phyloP scores from a whole-genome alignment of 2,113 vertebrate genomes.

The Saguinus midas region DNA sequence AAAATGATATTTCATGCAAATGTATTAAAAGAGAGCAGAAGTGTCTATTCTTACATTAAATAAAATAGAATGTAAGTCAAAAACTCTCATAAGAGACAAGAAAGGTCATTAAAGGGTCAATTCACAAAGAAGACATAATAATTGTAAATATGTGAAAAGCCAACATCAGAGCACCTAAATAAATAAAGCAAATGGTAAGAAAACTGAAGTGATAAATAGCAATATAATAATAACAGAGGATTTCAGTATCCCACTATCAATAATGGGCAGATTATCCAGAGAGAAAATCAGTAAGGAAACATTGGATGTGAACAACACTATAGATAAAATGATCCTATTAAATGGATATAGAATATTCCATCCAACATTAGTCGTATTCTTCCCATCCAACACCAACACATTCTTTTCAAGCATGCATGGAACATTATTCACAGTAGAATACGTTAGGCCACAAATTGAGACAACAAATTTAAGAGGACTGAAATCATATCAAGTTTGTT shows the following conservation, averaged over 20 bases:
- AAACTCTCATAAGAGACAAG: background rate
- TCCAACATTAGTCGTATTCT: background rate
- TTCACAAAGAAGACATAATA: background rate
- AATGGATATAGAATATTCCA: background rate
- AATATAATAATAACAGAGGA: background rate
- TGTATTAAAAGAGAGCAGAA: background rate
- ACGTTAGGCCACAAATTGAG: background rate
- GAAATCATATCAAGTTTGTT: background rate
- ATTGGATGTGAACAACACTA: background rate
- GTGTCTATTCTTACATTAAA: background rate
- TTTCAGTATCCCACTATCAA: background rate
- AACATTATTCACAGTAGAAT: background rate
- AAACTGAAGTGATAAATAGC: background rate
- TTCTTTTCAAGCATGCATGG: background rate
- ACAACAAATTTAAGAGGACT: background rate
- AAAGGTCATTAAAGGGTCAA: background rate
- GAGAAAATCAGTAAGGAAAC: background rate
- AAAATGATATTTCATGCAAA: background rate
- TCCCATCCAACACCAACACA: background rate
- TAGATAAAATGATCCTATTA: background rate
- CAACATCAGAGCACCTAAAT: background rate
- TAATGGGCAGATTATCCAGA: background rate
- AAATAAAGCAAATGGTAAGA: background rate
- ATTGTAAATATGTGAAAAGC: background rate
- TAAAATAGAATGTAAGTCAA: background rate